phyloP scores from a whole-genome alignment of 1,140 invertebrate genomes.

The Nylanderia fulva region DNA sequence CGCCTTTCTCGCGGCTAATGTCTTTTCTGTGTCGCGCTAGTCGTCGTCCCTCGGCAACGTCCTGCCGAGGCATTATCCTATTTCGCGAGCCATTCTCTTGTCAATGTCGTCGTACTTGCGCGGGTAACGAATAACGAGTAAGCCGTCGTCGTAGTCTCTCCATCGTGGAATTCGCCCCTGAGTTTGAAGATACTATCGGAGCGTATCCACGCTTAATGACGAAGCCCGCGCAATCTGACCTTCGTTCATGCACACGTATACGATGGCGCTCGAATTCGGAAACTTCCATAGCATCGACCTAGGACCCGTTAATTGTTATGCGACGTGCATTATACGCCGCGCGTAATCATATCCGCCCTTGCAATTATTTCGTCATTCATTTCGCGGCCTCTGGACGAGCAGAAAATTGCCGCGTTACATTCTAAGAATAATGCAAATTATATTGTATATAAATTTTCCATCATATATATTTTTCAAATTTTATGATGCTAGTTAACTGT shows the following conservation, averaged over 20 bases:
- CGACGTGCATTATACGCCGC: constrained; percentile 3
- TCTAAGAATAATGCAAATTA: background rate
- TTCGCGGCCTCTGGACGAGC: background rate
- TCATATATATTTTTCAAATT: background rate
- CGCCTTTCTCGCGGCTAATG: constrained; percentile 81
- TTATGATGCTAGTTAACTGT: background rate
- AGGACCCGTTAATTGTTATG: constrained; percentile 38
- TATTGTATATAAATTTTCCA: background rate
- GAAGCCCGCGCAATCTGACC: constrained; percentile 43
- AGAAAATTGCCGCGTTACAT: background rate
- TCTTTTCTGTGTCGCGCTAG: constrained; percentile 84
- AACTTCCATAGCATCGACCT: constrained; percentile 22
- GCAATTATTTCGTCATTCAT: constrained; percentile 33
- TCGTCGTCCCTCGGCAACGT: constrained; percentile 79
- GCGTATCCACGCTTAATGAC: constrained; percentile 35
- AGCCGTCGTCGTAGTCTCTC: constrained; percentile 4
- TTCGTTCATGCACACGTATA: constrained; percentile 38
- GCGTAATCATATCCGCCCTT: constrained; percentile 24
- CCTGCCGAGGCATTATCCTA: constrained; percentile 80
- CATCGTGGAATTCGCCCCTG: constrained; percentile 31
- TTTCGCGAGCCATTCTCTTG: constrained; percentile 76
- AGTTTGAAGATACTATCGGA: constrained; percentile 30
- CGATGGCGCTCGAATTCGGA: constrained; percentile 11
- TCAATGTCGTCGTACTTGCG: constrained; percentile 70
- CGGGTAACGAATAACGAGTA: constrained; percentile 71